A percentile compares a stretch with the other conserved stretches of the same genome.
Conservation (phyloP, 2,888 invertebrate genomes). For the Pristionchus arcanus region DNA sequence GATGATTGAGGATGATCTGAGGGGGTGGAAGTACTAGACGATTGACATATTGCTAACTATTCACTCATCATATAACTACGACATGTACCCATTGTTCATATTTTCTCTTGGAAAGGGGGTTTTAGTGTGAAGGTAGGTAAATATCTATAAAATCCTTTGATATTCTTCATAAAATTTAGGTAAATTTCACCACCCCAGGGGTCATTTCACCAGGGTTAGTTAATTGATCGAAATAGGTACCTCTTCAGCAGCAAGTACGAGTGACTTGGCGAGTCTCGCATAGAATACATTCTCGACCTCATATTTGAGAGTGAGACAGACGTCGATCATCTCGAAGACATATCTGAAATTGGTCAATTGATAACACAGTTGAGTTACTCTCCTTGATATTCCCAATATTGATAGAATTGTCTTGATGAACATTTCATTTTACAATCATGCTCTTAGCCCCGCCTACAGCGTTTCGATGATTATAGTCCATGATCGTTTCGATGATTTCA, state of each 20-base stretch:
- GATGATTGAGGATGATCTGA: background rate
- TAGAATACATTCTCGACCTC: constrained; percentile 77
- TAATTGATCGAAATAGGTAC: constrained; percentile 56
- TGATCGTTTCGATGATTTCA: background rate
- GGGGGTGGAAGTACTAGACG: background rate
- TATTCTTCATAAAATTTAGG: no score
- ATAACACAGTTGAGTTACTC: background rate
- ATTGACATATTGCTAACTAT: no score
- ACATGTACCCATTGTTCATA: no score
- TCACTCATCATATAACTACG: no score
- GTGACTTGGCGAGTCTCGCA: constrained; percentile 78
- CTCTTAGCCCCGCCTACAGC: background rate
- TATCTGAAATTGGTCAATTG: constrained; percentile 33
- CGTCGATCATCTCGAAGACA: constrained; percentile 75
- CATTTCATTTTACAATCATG: background rate
- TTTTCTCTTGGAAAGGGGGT: no score
- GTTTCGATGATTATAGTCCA: background rate
- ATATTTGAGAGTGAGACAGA: constrained; percentile 78
- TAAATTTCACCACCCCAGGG: no score
- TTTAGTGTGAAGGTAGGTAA: no score
- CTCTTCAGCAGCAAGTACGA: constrained; percentile 78
- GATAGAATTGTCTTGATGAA: no score
- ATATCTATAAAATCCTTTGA: no score
- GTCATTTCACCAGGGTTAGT: background rate
- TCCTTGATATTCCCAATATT: no score